Percentiles rank a stretch among this genome's conserved stretches.
phyloP scores from a whole-genome alignment of 2,113 vertebrate genomes.

The Pollimyrus isidori region DNA sequence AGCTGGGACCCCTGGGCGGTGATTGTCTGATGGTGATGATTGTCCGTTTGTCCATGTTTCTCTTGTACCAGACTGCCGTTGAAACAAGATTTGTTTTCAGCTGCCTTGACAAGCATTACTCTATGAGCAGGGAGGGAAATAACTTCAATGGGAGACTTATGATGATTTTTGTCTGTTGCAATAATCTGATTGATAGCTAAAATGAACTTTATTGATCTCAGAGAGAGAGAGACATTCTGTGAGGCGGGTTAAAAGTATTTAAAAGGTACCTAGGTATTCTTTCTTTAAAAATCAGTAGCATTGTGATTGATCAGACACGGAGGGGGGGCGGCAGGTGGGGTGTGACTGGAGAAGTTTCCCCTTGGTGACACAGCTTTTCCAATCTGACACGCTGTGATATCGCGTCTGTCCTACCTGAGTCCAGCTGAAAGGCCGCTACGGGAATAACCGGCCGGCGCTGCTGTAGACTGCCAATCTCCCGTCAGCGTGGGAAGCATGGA shows the following conservation, averaged over 20 bases:
- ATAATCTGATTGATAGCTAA: not conserved
- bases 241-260: not conserved
- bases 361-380: not conserved
- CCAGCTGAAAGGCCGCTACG: not conserved
- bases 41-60: not conserved
- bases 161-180: not conserved
- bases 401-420: not conserved
- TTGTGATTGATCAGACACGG: not conserved
- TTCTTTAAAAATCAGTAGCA: not conserved
- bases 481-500: not conserved
- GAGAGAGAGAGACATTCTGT: not conserved
- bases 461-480: not conserved
- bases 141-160: not conserved
- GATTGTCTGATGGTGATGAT: not conserved
- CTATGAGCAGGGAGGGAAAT: not conserved
- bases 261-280: not conserved
- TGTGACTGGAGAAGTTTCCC: not conserved
- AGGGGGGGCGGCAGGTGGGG: not conserved
- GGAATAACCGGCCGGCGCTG: too few relatives aligned
- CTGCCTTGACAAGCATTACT: not conserved
- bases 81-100: not conserved
- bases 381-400: not conserved
- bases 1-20: not conserved
- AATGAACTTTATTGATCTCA: not conserved
- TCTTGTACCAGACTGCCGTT: not conserved